Base-by-base conservation (phyloP, 1,140 invertebrate species). In the Diachasmimorpha longicaudata region DNA sequence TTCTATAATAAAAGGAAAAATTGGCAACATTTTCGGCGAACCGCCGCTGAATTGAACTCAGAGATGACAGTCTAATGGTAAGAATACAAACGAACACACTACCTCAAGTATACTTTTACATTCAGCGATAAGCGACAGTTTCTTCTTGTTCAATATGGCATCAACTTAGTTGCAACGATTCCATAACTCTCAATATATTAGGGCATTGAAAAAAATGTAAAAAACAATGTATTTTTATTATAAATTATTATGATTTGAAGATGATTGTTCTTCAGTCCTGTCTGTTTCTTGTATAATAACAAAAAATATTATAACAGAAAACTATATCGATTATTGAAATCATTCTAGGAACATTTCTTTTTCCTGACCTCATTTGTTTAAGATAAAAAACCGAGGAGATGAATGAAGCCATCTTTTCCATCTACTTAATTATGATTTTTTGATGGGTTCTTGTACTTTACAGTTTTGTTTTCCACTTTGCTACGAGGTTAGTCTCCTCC, bases 251-350 rank as follows among this genome's bases (percentile, higher is more conserved):
- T n/a, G n/a, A n/a, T n/a, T n/a, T n/a, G n/a, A n/a, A n/a, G n/a
- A n/a, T n/a, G n/a, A n/a, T n/a, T n/a, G n/a, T n/a, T n/a, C n/a
- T n/a, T n/a, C n/a, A n/a, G n/a, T n/a, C n/a, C n/a, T n/a, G n/a
- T n/a, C n/a, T n/a, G n/a, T n/a, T n/a, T n/a, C n/a, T n/a, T n/a
- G n/a, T n/a, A n/a, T n/a, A n/a, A n/a, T n/a, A n/a, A n/a, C n/a
- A n/a, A n/a, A n/a, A n/a, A n/a, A n/a, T n/a, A n/a, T n/a, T n/a
- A n/a, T n/a, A n/a, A n/a, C n/a, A n/a, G n/a, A 72, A 66, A 66
- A 74, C 58, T 68, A 63, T 44, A 16, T 21, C 75, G 67, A 76
- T 76, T 76, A 46, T n/a, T n/a, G n/a, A n/a, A n/a, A n/a, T n/a
- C n/a, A n/a, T n/a, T n/a, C n/a, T n/a, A n/a, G n/a, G n/a, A n/a